Percentiles rank a stretch among this genome's conserved stretches.
Conservation (phyloP, 1,140 invertebrate species). For the Anoplophora glabripennis region DNA sequence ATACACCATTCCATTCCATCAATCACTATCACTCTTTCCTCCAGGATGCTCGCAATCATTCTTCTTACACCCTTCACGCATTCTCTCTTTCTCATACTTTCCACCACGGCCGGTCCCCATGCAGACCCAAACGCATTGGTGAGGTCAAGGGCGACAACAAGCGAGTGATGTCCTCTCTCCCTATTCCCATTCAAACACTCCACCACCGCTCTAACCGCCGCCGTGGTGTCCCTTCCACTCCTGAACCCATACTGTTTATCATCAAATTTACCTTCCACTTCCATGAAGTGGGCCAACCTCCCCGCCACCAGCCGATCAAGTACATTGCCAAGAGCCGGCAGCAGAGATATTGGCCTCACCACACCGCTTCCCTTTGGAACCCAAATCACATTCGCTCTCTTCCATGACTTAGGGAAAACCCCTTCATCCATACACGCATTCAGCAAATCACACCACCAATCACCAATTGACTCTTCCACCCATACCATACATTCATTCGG, state of each 20-base stretch:
- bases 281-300: neutral
- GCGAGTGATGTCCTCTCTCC: neutral
- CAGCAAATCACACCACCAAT: neutral
- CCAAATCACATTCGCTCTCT: neutral
- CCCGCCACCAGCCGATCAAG: neutral
- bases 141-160: conserved; percentile 17
- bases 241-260: conserved; percentile 24
- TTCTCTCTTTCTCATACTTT: neutral
- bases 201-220: conserved; percentile 11
- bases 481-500: too few species aligned
- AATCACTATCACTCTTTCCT: conserved; percentile 9
- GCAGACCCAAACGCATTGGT: conserved; percentile 23
- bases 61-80: neutral
- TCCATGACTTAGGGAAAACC: neutral
- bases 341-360: neutral
- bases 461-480: too few species aligned
- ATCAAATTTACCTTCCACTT: neutral
- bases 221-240: conserved; percentile 8
- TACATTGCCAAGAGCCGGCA: neutral
- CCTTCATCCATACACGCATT: neutral
- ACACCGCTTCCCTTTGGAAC: neutral
- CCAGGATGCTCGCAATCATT: conserved; percentile 11
- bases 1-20: conserved; percentile 7
- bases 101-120: conserved; percentile 1
- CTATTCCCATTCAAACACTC: neutral